These are phyloP conservation scores for Lochmaea crataegi DNA, from an alignment of 2,888 invertebrate species.

Conservation along the genomic window DNA sequence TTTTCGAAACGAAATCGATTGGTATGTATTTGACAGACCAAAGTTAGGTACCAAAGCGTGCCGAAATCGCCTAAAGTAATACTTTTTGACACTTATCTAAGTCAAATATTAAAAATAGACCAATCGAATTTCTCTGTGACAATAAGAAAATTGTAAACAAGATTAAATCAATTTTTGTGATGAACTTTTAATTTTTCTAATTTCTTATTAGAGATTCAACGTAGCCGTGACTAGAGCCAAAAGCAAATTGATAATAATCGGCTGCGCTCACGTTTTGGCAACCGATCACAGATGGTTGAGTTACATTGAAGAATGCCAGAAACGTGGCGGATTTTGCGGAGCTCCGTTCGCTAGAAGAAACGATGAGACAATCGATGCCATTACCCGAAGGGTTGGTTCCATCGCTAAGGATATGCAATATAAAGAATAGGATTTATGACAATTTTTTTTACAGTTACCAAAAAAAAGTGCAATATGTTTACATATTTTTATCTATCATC, in stretches of 20 bases:
- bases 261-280: conserved; percentile 66
- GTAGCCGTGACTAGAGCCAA: conserved; percentile 80
- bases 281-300: conserved; percentile 61
- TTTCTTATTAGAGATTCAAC: conserved; percentile 74
- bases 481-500: too few relatives aligned
- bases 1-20: too few relatives aligned
- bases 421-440: background rate
- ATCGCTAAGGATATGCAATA: conserved; percentile 36
- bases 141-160: too few relatives aligned
- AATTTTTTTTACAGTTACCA: too few relatives aligned
- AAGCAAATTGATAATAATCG: conserved; percentile 75
- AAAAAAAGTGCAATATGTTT: background rate
- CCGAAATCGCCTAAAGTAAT: too few relatives aligned
- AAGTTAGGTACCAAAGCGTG: too few relatives aligned
- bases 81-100: background rate
- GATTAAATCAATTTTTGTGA: too few relatives aligned
- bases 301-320: conserved; percentile 62
- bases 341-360: conserved; percentile 49
- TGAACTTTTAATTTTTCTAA: background rate
- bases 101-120: background rate
- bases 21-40: too few relatives aligned
- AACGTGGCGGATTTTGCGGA: conserved; percentile 62
- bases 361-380: conserved; percentile 38
- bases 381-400: conserved; percentile 30
- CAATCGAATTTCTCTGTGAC: too few relatives aligned